phyloP scores from a whole-genome alignment of 2,797 vertebrate species.

The Hirundo rustica region DNA sequence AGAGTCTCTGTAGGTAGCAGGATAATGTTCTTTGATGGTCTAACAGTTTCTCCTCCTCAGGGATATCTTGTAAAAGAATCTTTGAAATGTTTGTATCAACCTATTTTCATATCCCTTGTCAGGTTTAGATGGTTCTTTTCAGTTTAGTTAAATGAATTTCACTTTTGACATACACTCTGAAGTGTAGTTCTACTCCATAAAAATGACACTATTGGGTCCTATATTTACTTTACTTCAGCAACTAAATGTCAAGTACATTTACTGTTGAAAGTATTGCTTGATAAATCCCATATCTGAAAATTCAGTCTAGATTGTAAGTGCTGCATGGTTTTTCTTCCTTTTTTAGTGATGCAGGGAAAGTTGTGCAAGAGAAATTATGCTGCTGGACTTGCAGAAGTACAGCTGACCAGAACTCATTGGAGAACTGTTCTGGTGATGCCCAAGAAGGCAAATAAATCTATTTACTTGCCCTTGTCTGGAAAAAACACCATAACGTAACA shows the following conservation, averaged over 20 bases:
- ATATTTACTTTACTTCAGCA: conserved; percentile 48
- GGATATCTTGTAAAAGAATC: not conserved
- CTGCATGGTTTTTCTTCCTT: not conserved
- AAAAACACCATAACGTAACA: not conserved
- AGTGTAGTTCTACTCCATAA: conserved; percentile 18
- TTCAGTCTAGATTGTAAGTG: not conserved
- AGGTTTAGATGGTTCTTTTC: conserved; percentile 30
- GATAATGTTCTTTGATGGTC: not conserved
- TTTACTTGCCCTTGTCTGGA: not conserved
- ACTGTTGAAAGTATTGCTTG: conserved; percentile 1
- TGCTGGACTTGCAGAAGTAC: not conserved
- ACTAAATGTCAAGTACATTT: conserved; percentile 47
- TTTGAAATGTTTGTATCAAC: conserved; percentile 35
- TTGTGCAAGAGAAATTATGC: not conserved
- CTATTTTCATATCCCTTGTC: conserved; percentile 37
- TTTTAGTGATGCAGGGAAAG: not conserved
- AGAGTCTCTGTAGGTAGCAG: not conserved
- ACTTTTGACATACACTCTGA: conserved; percentile 10
- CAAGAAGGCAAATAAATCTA: not conserved
- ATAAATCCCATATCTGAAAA: conserved; percentile 35
- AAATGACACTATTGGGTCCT: conserved; percentile 39
- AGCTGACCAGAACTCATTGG: not conserved
- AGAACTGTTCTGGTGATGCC: not conserved
- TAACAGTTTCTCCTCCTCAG: not conserved
- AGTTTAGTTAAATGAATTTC: conserved; percentile 61